Conservation (phyloP, 2,888 invertebrate species). For the Autographa pulchrina region DNA sequence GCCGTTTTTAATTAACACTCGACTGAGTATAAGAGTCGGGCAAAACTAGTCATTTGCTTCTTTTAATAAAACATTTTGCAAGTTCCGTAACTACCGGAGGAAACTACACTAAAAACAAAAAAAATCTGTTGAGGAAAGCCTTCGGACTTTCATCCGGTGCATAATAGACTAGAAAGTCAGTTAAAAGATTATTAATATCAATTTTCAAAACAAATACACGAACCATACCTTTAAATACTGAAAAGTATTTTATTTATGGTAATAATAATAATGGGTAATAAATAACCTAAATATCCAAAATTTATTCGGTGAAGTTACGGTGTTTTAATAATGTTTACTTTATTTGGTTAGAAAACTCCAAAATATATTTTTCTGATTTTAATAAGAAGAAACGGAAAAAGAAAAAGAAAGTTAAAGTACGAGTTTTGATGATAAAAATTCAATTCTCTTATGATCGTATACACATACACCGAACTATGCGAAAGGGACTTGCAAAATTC, state of each 20-base stretch:
- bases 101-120: slow-evolving; percentile 59
- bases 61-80: slow-evolving; percentile 55
- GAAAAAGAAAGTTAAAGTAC: too few relatives aligned
- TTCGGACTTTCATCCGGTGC: slow-evolving; percentile 51
- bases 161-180: slow-evolving; percentile 34
- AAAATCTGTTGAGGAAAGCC: slow-evolving; percentile 29
- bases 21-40: not conserved
- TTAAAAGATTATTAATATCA: slow-evolving; percentile 29
- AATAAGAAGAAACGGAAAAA: too few relatives aligned
- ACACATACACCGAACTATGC: slow-evolving; percentile 8
- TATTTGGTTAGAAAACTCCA: too few relatives aligned
- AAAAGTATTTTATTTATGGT: not conserved
- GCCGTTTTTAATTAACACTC: slow-evolving; percentile 1
- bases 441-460: too few relatives aligned
- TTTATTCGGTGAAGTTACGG: too few relatives aligned
- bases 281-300: too few relatives aligned
- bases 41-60: slow-evolving; percentile 48
- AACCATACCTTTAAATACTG: not conserved
- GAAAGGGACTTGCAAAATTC: slow-evolving; percentile 64
- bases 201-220: not conserved
- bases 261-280: too few relatives aligned
- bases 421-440: too few relatives aligned
- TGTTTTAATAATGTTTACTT: too few relatives aligned
- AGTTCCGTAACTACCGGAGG: slow-evolving; percentile 55
- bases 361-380: too few relatives aligned